These are phyloP conservation scores for Petromus typicus DNA, from an alignment of 2,113 vertebrate species.

Conservation along the genomic window DNA sequence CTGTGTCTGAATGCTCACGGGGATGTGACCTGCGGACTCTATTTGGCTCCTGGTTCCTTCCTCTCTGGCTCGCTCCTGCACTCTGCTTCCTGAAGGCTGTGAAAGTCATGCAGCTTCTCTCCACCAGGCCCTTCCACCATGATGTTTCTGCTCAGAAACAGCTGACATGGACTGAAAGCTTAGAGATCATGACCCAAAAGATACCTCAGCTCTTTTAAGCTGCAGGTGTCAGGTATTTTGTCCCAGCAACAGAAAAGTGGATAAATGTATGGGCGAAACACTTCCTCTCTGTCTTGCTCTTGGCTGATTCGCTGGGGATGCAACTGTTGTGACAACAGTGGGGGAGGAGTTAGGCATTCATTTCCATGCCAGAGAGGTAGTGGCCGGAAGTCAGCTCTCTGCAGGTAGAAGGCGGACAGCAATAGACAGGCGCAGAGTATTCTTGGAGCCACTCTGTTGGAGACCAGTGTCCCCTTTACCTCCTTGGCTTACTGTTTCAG, in stretches of 20 bases:
- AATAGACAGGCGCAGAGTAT: not conserved
- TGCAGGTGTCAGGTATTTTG: not conserved
- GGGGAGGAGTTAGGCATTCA: not conserved
- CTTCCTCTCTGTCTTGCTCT: not conserved
- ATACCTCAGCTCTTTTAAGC: not conserved
- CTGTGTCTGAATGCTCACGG: not conserved
- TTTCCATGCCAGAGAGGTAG: not conserved
- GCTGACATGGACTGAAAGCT: not conserved
- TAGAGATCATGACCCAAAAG: not conserved
- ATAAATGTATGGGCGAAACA: not conserved
- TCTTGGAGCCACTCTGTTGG: rapidly evolving
- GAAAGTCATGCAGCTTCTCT: not conserved
- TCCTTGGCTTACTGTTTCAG: not conserved
- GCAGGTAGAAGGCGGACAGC: not conserved
- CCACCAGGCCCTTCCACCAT: not conserved
- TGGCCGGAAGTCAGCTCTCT: not conserved
- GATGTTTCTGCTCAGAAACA: not conserved
- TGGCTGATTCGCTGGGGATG: rapidly evolving
- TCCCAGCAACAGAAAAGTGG: not conserved
- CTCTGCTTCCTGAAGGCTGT: not conserved
- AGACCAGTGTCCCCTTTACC: not conserved
- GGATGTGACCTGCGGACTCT: not conserved
- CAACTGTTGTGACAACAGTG: not conserved
- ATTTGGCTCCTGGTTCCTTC: not conserved
- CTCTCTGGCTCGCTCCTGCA: not conserved